Conservation (phyloP, 2,888 invertebrate genomes). For the Amphipoea lucens region DNA sequence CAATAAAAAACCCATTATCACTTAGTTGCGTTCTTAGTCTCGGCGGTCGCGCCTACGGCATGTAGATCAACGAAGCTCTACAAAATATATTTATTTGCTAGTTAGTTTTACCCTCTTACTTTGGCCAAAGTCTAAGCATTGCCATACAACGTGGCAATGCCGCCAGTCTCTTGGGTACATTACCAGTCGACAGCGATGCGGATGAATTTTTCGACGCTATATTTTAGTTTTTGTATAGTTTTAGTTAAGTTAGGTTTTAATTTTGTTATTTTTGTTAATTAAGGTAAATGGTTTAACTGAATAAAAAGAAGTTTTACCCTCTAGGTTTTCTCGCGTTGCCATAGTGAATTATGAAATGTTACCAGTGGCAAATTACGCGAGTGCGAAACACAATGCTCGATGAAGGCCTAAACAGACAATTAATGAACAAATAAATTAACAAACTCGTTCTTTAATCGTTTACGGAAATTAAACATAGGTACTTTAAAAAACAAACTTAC, state of each 20-base stretch:
- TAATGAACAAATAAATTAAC: background rate
- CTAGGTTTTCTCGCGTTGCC: background rate
- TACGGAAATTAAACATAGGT: background rate
- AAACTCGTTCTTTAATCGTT: background rate
- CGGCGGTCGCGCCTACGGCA: background rate
- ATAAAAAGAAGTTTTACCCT: too few relatives aligned
- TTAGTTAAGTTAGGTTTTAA: too few relatives aligned
- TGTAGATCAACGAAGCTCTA: constrained; percentile 12
- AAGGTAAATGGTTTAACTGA: too few relatives aligned
- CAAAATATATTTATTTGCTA: background rate
- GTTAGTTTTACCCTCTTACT: background rate
- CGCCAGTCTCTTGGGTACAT: too few relatives aligned
- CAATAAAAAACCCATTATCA: constrained; percentile 45
- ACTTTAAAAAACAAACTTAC: background rate
- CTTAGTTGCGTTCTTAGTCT: constrained; percentile 20
- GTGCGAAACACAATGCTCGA: background rate
- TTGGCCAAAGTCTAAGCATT: too few relatives aligned
- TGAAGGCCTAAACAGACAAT: background rate
- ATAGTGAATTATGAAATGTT: background rate
- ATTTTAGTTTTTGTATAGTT: too few relatives aligned
- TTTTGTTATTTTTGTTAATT: too few relatives aligned
- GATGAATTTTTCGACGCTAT: too few relatives aligned
- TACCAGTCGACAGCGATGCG: too few relatives aligned
- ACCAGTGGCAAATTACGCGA: background rate
- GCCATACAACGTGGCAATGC: too few relatives aligned